Percentiles rank a stretch among this genome's conserved stretches.
Conservation (phyloP, 2,797 vertebrate genomes). For the Podarcis lilfordi region DNA sequence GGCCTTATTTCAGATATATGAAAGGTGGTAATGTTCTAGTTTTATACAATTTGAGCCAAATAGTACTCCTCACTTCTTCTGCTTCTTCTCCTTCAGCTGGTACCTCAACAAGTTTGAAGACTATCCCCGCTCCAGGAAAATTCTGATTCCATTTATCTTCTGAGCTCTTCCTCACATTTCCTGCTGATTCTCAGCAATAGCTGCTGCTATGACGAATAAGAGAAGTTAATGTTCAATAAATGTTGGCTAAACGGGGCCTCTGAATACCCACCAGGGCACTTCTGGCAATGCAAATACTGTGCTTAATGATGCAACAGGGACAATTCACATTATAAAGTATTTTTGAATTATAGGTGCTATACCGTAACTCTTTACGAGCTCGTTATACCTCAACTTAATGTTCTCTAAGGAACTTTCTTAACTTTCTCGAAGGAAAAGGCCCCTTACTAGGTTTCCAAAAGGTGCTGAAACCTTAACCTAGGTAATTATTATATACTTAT, state of each 20-base stretch:
- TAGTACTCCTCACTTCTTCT: not conserved
- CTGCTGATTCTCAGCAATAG: not conserved
- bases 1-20: not conserved
- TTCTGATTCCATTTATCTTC: constrained; percentile 88
- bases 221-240: not conserved
- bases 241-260: not conserved
- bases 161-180: constrained; percentile 66
- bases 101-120: constrained; percentile 93
- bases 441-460: not conserved
- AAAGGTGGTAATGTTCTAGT: not conserved
- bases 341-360: not conserved
- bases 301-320: not conserved
- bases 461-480: not conserved
- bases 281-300: not conserved
- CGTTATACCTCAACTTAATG: not conserved
- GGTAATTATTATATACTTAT: not conserved
- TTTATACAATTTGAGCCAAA: not conserved
- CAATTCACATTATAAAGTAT: not conserved
- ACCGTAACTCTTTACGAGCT: not conserved
- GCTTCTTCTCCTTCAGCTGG: constrained; percentile 84
- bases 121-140: constrained; percentile 91
- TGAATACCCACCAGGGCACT: not conserved
- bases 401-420: too few species aligned
- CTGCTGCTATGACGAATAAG: not conserved
- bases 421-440: not conserved